These are phyloP conservation scores for Leucoraja ocellata DNA, from an alignment of 2,797 vertebrate species.

Conservation along the genomic window DNA sequence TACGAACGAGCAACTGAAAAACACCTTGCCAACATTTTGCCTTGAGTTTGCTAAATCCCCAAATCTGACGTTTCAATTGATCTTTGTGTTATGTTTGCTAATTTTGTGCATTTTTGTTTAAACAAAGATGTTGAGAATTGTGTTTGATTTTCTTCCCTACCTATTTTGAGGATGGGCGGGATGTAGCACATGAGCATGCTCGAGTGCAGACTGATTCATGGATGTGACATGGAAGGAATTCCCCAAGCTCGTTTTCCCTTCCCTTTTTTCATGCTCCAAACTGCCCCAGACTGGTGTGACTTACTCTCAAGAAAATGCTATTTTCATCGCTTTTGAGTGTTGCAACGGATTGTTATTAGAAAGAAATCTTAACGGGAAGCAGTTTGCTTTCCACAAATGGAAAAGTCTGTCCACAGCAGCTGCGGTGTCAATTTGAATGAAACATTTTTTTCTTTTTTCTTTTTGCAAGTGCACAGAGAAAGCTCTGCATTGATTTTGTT, in stretches of 20 bases:
- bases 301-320: neutral
- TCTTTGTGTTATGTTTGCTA: neutral
- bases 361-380: neutral
- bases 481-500: slow-evolving; percentile 32
- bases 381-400: slow-evolving; percentile 16
- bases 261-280: neutral
- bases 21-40: neutral
- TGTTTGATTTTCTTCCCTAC: neutral
- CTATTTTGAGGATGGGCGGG: neutral
- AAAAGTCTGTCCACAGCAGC: slow-evolving; percentile 21
- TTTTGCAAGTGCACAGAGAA: slow-evolving; percentile 25
- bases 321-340: neutral
- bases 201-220: neutral
- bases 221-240: slow-evolving; percentile 12
- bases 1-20: neutral
- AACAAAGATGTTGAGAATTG: neutral
- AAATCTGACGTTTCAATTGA: neutral
- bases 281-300: neutral
- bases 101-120: neutral
- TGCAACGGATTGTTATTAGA: neutral
- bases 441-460: neutral
- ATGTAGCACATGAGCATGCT: neutral
- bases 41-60: neutral
- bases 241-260: neutral
- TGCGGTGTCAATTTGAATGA: slow-evolving; percentile 30